These are phyloP conservation scores for Apodemia duryi DNA, from an alignment of 2,888 invertebrate species.

Conservation along the genomic window DNA sequence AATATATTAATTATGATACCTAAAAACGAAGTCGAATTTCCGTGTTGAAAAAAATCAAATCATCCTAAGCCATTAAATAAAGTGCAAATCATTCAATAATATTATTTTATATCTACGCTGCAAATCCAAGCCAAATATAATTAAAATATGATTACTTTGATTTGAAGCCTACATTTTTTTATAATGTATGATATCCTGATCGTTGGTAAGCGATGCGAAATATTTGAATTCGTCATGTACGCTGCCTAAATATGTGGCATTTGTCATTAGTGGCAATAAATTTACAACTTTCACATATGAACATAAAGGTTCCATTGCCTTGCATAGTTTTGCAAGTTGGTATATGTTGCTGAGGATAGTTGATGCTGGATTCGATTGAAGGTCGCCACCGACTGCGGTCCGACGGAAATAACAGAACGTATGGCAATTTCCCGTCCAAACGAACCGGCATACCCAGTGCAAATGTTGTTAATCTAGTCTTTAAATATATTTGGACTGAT, in stretches of 20 bases:
- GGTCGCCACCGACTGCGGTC: slow-evolving; percentile 50
- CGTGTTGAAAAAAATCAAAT: no score
- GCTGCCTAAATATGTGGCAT: slow-evolving; percentile 4
- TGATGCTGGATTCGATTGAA: slow-evolving; percentile 48
- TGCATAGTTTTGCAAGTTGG: background rate
- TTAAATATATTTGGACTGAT: background rate
- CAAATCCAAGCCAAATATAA: no score
- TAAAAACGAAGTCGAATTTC: no score
- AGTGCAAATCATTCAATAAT: no score
- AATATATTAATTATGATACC: no score
- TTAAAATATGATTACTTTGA: no score
- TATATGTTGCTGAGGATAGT: slow-evolving; percentile 13
- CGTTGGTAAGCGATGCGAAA: background rate
- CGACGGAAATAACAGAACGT: slow-evolving; percentile 65
- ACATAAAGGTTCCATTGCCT: background rate
- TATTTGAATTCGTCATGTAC: slow-evolving; percentile 4
- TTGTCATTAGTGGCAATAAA: background rate
- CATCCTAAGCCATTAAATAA: no score
- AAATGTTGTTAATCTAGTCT: background rate
- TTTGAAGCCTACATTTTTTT: no score
- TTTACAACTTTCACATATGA: background rate
- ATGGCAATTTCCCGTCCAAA: slow-evolving; percentile 58
- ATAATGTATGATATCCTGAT: no score
- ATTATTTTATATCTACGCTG: no score
- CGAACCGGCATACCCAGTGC: background rate